These are phyloP conservation scores for Papilio aristodemus DNA, from an alignment of 1,140 invertebrate species.

Conservation along the genomic window DNA sequence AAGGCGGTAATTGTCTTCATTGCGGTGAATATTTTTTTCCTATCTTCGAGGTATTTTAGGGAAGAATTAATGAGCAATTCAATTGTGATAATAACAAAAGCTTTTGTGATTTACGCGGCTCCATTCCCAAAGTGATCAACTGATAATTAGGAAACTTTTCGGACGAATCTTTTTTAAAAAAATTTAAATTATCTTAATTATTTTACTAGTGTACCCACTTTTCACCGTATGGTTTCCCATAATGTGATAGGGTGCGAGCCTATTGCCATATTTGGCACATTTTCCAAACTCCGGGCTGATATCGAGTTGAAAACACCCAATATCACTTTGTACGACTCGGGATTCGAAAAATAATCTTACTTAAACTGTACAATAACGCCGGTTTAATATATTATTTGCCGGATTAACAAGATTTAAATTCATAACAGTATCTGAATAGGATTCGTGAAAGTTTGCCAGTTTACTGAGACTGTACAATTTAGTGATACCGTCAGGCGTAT, in stretches of 20 bases:
- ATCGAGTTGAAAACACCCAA: too few relatives aligned
- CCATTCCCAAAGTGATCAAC: constrained; percentile 1
- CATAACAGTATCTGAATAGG: constrained; percentile 12
- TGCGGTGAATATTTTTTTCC: constrained; percentile 1
- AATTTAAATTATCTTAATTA: too few relatives aligned
- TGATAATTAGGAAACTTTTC: constrained; percentile 13
- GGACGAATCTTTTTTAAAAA: neutral
- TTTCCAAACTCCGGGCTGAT: too few relatives aligned
- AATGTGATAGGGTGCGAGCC: too few relatives aligned
- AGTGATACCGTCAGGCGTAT: neutral
- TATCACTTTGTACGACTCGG: too few relatives aligned
- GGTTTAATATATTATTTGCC: neutral
- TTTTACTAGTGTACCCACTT: too few relatives aligned
- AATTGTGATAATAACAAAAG: constrained; percentile 17
- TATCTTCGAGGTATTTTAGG: constrained; percentile 15
- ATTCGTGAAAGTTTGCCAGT: constrained; percentile 21
- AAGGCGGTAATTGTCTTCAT: constrained; percentile 18
- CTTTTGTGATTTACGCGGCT: constrained; percentile 14
- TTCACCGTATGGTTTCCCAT: too few relatives aligned
- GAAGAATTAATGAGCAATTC: constrained; percentile 19
- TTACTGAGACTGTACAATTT: constrained; percentile 19
- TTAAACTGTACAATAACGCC: neutral
- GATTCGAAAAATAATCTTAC: too few relatives aligned
- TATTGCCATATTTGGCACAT: too few relatives aligned
- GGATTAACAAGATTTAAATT: constrained; percentile 12